Evolutionary conservation across 2,797 vertebrate genomes (phyloP).

Genomic region (Sarcoramphus papa): DNA sequence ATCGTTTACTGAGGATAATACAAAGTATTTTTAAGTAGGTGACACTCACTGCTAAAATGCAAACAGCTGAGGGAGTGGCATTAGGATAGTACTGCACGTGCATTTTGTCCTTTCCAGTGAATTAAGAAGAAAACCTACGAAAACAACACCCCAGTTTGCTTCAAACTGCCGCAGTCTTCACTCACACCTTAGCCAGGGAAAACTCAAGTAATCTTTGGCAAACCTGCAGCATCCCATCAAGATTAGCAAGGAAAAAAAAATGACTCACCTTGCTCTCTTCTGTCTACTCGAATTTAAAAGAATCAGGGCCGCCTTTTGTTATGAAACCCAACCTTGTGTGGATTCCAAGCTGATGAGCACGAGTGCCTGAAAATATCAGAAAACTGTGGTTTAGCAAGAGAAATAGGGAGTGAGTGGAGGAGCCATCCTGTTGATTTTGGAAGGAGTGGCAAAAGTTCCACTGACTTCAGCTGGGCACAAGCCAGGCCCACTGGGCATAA

Average conservation of each 20-base stretch:
- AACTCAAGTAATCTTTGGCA: background rate
- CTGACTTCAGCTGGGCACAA: slow-evolving; percentile 12
- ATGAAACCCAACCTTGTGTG: background rate
- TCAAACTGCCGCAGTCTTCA: background rate
- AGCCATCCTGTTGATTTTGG: slow-evolving; percentile 33
- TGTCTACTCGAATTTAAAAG: background rate
- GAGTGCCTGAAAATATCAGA: background rate
- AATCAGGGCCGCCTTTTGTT: background rate
- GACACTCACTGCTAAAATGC: background rate
- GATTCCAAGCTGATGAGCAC: background rate
- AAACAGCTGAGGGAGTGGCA: background rate
- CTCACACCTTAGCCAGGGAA: background rate
- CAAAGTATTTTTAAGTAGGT: background rate
- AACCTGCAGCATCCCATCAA: background rate
- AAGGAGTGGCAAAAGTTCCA: slow-evolving; percentile 19
- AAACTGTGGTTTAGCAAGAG: slow-evolving; percentile 12
- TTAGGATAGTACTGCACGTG: background rate
- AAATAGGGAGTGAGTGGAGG: background rate
- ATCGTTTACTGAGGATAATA: background rate
- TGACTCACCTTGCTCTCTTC: background rate
- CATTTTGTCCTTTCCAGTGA: background rate
- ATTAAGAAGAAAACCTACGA: background rate
- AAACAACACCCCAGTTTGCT: background rate
- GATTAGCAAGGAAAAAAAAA: background rate
- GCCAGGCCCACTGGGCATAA: slow-evolving; percentile 7